phyloP scores from a whole-genome alignment of 2,797 vertebrate genomes.

The Sarcoramphus papa region DNA sequence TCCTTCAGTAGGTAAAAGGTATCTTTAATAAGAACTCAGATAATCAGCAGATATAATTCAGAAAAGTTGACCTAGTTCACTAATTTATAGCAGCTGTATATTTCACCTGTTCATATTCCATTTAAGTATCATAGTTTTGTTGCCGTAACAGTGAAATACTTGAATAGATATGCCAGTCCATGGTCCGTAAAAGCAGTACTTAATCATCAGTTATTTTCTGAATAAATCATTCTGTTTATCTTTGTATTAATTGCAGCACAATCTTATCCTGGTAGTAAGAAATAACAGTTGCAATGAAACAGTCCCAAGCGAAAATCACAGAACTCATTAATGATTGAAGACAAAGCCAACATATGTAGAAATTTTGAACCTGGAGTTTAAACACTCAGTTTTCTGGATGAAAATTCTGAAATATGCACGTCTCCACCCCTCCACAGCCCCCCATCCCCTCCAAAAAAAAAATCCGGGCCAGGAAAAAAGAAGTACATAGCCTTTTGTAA shows the following conservation, averaged over 20 bases:
- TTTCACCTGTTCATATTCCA: neutral
- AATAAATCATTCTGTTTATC: neutral
- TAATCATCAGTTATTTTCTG: neutral
- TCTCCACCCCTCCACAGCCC: too few relatives aligned
- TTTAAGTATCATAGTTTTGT: neutral
- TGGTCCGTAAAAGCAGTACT: neutral
- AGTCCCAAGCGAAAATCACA: neutral
- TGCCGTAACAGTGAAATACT: neutral
- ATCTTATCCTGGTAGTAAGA: neutral
- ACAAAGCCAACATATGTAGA: neutral
- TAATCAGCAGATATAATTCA: neutral
- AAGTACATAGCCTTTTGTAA: neutral
- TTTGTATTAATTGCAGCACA: neutral
- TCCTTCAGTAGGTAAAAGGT: neutral
- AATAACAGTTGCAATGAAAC: neutral
- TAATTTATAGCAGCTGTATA: neutral
- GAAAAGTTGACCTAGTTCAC: neutral
- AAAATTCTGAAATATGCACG: neutral
- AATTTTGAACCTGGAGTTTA: neutral
- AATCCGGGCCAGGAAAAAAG: neutral
- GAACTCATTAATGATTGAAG: neutral
- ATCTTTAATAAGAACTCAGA: neutral
- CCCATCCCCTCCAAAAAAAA: fast-evolving
- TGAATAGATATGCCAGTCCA: neutral
- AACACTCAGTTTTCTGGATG: neutral